These are phyloP conservation scores for Tragelaphus oryx DNA, from an alignment of 2,797 vertebrate genomes.

Conservation along the genomic window DNA sequence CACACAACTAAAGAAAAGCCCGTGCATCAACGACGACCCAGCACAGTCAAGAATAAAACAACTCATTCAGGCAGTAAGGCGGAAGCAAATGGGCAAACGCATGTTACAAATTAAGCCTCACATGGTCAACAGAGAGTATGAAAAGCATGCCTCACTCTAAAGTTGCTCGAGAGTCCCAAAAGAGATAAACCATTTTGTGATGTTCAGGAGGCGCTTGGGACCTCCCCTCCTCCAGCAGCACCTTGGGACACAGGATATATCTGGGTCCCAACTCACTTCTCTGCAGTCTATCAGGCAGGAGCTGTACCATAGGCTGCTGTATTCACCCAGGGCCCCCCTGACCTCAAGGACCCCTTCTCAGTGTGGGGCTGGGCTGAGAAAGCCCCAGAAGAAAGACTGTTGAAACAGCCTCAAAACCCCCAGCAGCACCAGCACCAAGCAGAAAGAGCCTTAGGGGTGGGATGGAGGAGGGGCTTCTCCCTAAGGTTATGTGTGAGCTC, in stretches of 20 bases:
- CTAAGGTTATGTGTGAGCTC: background rate
- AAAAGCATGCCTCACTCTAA: background rate
- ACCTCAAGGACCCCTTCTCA: background rate
- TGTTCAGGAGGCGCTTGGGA: background rate
- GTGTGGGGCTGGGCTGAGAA: background rate
- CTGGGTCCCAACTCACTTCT: background rate
- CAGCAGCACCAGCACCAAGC: background rate
- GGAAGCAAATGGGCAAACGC: background rate
- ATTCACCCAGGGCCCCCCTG: background rate
- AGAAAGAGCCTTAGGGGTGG: background rate
- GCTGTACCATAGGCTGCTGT: background rate
- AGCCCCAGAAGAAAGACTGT: background rate
- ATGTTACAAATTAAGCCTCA: background rate
- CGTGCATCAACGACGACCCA: accelerated
- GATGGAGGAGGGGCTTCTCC: background rate
- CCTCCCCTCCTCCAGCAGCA: background rate
- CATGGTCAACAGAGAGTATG: background rate
- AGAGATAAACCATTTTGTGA: background rate
- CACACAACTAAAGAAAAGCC: background rate
- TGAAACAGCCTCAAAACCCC: background rate
- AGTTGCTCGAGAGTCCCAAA: background rate
- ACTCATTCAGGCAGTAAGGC: background rate
- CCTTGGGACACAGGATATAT: background rate
- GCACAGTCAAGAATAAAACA: background rate
- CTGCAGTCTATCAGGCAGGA: background rate